A percentile compares a stretch with the other conserved stretches of the same genome.
Evolutionary conservation across 2,113 vertebrate species (phyloP).

Genomic region (Tenrec ecaudatus): DNA sequence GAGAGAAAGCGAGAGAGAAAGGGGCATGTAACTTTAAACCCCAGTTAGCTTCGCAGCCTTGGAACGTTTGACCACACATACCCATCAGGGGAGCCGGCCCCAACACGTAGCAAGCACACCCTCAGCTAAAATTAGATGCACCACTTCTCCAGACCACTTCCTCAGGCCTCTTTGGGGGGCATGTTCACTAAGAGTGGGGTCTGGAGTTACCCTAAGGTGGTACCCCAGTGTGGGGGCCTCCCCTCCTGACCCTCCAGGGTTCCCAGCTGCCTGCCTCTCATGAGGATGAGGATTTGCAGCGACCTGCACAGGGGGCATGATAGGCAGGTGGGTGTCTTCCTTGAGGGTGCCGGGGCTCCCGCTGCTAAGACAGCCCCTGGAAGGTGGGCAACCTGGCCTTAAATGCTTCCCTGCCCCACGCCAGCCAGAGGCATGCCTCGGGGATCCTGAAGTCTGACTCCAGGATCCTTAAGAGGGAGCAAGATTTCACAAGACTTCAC

Average conservation of each 20-base stretch:
- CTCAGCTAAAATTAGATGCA: constrained; percentile 63
- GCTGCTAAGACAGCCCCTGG: background rate
- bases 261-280: background rate
- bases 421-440: background rate
- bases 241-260: background rate
- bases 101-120: background rate
- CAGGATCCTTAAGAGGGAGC: background rate
- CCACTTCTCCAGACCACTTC: background rate
- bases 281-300: background rate
- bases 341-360: background rate
- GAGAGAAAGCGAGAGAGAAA: background rate
- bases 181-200: background rate
- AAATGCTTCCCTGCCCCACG: background rate
- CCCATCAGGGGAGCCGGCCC: constrained; percentile 30
- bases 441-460: background rate
- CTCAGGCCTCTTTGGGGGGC: constrained; percentile 28
- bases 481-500: background rate
- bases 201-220: background rate
- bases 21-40: background rate
- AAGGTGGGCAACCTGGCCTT: background rate
- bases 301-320: background rate
- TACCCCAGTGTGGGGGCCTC: background rate
- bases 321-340: background rate
- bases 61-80: background rate
- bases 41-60: constrained; percentile 3